Evolutionary conservation across 2,113 vertebrate species (phyloP), one percentile per base, ranked within the genome.

Genomic region (Esox niger): DNA sequence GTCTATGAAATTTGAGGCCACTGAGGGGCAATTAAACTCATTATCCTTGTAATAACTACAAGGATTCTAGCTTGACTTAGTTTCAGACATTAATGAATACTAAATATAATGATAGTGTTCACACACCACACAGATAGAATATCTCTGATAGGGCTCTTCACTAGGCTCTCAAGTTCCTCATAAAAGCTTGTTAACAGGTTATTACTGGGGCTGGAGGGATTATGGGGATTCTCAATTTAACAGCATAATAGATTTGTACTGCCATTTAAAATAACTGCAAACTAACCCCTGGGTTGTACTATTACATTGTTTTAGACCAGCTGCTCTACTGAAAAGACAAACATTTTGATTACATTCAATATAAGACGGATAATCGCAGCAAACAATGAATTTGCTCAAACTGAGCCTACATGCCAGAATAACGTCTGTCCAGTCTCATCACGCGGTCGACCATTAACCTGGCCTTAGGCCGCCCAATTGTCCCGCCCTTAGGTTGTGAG

Each of bases 61-160:
- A 54, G 59, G 64, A 25, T 67, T 23, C 30, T 73, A 29, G 61
- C 70, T 64, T 72, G 58, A 73, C 59, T 6, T 17, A 43, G 38
- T 43, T 43, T n/a, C n/a, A n/a, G 13, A 64, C 20, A 43, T 30
- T 49, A 64, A 66, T 79, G 30, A 64, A n/a, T n/a, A n/a, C n/a
- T 80, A 60, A 69, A 30, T 55, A 2, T 13, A 55, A 56, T 49
- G 30, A 77, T 71, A 80, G 58, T 81, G 70, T 85, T 82, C 62
- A 15, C 66, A n/a, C 62, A 63, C 47, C 57, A 59, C 63, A 47
- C 69, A 75, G 71, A 69, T 80, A 84, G 83, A 88, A 86, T 5
- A 11, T 75, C 17, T 68, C 43, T 61, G 46, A 73, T 55, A 26
- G 26, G 69, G 47, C 21, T 58, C 52, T 64, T 27, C 49, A 21